These are phyloP conservation scores for Drosophila sproati DNA, from an alignment of 1,140 invertebrate genomes.

Conservation along the genomic window DNA sequence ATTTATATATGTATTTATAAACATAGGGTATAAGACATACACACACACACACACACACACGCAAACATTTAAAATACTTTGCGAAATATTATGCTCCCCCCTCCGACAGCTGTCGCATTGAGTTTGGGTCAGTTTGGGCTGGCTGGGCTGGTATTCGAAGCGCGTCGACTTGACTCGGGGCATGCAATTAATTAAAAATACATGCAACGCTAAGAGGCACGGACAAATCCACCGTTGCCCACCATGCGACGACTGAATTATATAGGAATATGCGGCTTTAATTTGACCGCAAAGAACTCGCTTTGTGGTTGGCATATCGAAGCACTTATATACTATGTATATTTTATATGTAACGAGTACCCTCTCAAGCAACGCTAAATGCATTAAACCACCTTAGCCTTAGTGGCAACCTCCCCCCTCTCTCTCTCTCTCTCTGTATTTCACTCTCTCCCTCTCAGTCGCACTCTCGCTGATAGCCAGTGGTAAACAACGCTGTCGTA, in stretches of 20 bases:
- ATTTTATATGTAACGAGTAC: conserved; percentile 6
- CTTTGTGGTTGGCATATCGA: conserved; percentile 8
- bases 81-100: neutral
- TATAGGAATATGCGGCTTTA: conserved; percentile 55
- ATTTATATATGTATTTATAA: neutral
- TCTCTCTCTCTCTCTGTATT: neutral
- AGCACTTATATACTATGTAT: conserved; percentile 30
- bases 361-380: conserved; percentile 61
- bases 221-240: conserved; percentile 34
- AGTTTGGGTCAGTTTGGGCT: conserved; percentile 16
- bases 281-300: conserved; percentile 68
- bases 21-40: conserved; percentile 20
- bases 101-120: neutral
- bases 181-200: conserved; percentile 82
- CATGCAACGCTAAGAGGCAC: conserved; percentile 70
- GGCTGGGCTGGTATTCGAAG: conserved; percentile 24
- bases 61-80: neutral
- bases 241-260: conserved; percentile 22
- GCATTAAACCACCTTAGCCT: conserved; percentile 51
- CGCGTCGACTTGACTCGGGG: conserved; percentile 43
- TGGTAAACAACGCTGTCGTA: conserved; percentile 52
- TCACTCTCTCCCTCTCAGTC: neutral
- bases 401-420: too few species aligned
- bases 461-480: conserved; percentile 1
- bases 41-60: neutral